Percentiles rank a stretch among this genome's conserved stretches.
These are phyloP conservation scores for Fratercula arctica DNA, from an alignment of 2,797 vertebrate genomes.

Conservation along the genomic window DNA sequence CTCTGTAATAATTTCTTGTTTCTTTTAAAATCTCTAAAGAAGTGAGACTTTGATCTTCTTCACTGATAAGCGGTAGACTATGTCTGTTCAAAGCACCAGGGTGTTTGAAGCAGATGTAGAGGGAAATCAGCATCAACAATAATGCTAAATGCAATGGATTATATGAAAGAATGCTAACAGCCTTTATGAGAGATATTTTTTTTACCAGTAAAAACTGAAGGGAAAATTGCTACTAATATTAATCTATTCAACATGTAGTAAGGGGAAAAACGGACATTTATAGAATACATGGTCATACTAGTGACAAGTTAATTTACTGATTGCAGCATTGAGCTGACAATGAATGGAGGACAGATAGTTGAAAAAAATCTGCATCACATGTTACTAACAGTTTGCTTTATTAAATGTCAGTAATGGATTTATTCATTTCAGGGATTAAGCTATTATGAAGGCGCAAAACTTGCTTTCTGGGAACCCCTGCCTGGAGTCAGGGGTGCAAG, in stretches of 20 bases:
- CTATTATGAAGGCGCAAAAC: not conserved
- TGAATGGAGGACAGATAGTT: not conserved
- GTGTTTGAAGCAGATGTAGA: not conserved
- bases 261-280: not conserved
- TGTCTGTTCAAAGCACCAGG: not conserved
- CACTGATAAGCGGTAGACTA: not conserved
- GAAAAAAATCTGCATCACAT: not conserved
- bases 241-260: not conserved
- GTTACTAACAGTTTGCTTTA: not conserved
- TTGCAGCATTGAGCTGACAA: not conserved
- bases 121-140: not conserved
- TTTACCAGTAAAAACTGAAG: not conserved
- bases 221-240: not conserved
- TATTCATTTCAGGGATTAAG: not conserved
- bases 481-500: not conserved
- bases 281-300: not conserved
- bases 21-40: not conserved
- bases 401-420: not conserved
- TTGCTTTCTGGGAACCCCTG: not conserved
- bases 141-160: not conserved
- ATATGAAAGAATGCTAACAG: not conserved
- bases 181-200: not conserved
- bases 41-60: not conserved
- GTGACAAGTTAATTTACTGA: not conserved
- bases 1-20: not conserved